phyloP scores from a whole-genome alignment of 2,888 invertebrate species.

The Drosophila ustulata region DNA sequence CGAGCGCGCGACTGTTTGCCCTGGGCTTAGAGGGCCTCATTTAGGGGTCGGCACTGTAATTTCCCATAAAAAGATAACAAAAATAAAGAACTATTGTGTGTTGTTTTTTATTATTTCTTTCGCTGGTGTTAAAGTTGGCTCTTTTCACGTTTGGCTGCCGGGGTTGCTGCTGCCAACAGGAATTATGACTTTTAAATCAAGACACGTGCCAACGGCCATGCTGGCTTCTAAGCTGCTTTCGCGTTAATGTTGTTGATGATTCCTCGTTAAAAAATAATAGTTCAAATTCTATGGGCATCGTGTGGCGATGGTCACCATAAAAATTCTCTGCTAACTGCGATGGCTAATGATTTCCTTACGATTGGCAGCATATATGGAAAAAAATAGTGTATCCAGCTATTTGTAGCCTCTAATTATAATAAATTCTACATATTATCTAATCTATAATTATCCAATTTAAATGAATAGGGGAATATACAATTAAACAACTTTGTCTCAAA shows the following conservation, averaged over 20 bases:
- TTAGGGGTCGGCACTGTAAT: slow-evolving; percentile 34
- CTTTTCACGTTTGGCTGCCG: slow-evolving; percentile 3
- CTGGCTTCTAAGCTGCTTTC: background rate
- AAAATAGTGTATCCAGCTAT: no score
- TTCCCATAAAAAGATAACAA: slow-evolving; percentile 64
- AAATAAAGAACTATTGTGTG: slow-evolving; percentile 30
- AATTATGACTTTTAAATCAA: slow-evolving; percentile 51
- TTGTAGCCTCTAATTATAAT: no score
- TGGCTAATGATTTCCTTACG: background rate
- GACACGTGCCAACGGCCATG: slow-evolving; percentile 38
- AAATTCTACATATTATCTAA: no score
- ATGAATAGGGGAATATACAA: no score
- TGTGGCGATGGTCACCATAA: background rate
- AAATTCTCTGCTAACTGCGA: background rate
- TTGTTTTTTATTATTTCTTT: slow-evolving; percentile 27
- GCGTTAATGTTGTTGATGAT: background rate
- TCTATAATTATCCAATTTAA: no score
- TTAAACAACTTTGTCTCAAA: no score
- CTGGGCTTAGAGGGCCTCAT: slow-evolving; percentile 46
- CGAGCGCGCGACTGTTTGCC: slow-evolving; percentile 57
- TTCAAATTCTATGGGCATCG: background rate
- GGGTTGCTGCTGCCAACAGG: slow-evolving; percentile 30
- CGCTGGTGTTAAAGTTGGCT: slow-evolving; percentile 37
- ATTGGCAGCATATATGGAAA: no score
- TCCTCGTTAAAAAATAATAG: background rate